phyloP scores from a whole-genome alignment of 2,113 vertebrate genomes.

The Anhinga anhinga region DNA sequence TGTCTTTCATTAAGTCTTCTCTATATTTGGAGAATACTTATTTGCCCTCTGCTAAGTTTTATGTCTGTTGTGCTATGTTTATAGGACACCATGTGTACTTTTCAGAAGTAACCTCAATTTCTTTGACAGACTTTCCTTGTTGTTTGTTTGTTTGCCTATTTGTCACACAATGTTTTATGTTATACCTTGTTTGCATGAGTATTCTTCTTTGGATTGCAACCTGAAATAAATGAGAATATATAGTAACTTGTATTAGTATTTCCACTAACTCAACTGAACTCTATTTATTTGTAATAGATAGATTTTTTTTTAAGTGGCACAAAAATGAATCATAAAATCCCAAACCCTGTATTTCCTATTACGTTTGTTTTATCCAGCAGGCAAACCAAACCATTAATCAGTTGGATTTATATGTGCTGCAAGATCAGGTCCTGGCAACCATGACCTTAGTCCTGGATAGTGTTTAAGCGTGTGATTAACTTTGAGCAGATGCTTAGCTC shows the following conservation, averaged over 20 bases:
- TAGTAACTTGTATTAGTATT: neutral
- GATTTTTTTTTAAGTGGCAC: neutral
- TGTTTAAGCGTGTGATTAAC: constrained; percentile 30
- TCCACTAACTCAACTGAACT: constrained; percentile 1
- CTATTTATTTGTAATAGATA: neutral
- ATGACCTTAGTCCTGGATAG: constrained; percentile 45
- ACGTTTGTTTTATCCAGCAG: constrained; percentile 7
- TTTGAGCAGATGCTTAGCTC: constrained; percentile 54
- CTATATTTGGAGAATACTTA: neutral
- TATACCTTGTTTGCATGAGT: neutral
- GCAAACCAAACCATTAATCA: constrained; percentile 39
- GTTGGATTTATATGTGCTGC: constrained; percentile 46
- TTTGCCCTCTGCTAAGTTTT: neutral
- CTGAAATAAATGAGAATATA: neutral
- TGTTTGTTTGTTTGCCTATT: neutral
- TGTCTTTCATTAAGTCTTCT: neutral
- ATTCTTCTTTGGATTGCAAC: neutral
- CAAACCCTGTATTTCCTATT: constrained; percentile 4
- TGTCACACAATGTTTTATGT: neutral
- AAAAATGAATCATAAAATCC: neutral
- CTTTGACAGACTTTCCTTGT: neutral
- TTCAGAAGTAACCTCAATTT: neutral
- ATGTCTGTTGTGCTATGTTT: neutral
- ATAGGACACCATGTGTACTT: neutral
- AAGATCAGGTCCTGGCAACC: constrained; percentile 55